phyloP scores from a whole-genome alignment of 2,888 invertebrate genomes.

The Congeria kusceri region DNA sequence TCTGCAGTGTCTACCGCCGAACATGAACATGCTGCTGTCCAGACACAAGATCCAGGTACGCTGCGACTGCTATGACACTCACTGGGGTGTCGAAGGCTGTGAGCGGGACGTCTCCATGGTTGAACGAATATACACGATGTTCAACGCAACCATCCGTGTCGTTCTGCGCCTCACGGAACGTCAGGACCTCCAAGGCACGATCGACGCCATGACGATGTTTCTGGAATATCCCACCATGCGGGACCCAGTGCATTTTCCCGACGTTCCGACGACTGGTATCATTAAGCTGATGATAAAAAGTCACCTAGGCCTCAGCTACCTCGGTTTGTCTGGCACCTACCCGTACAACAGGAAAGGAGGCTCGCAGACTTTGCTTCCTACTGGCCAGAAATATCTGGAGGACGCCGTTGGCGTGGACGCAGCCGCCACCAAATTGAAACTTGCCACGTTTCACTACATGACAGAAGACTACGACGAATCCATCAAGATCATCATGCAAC shows the following conservation, averaged over 20 bases:
- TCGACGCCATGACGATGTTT: constrained; percentile 56
- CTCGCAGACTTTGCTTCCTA: constrained; percentile 38
- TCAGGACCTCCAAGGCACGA: constrained; percentile 50
- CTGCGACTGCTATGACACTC: constrained; percentile 59
- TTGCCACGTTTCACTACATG: constrained; percentile 61
- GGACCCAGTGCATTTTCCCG: constrained; percentile 59
- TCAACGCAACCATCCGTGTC: constrained; percentile 53
- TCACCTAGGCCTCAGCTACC: constrained; percentile 48
- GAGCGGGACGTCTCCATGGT: constrained; percentile 54
- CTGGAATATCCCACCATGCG: constrained; percentile 59
- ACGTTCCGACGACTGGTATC: constrained; percentile 48
- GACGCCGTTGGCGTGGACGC: constrained; percentile 52
- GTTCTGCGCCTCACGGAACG: constrained; percentile 57
- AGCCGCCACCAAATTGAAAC: constrained; percentile 55
- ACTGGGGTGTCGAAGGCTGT: constrained; percentile 58
- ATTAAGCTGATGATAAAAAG: constrained; percentile 55
- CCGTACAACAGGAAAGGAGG: constrained; percentile 55
- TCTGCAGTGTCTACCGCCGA: constrained; percentile 59
- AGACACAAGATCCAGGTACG: constrained; percentile 39
- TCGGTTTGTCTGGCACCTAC: constrained; percentile 51
- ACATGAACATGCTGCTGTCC: constrained; percentile 54
- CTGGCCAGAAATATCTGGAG: constrained; percentile 45
- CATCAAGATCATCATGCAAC: constrained; percentile 61
- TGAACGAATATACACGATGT: constrained; percentile 55
- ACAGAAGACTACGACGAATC: constrained; percentile 55